Evolutionary conservation across 2,797 vertebrate genomes (phyloP), one percentile per base, ranked within the genome.

Genomic region (Telmatherina bonti): DNA sequence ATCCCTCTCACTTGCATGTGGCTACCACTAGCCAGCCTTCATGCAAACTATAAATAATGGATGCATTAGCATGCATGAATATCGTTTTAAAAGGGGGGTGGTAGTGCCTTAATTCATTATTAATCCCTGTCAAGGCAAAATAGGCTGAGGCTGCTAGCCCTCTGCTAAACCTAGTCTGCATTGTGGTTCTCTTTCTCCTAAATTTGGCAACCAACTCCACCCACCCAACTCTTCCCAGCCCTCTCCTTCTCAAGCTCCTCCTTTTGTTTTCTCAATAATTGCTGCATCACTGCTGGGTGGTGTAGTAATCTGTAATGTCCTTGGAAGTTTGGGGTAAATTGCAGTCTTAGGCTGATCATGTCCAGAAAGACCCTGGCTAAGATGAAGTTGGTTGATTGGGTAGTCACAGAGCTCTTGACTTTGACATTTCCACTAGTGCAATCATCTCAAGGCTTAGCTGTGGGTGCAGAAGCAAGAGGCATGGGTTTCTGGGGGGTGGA

Each of bases 21-120:
- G 84, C 89, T 86, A 90, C 79, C 81, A 85, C 86, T 84, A 89
- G 86, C 84, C 78, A 89, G 80, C 89, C 87, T 88, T 76, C 75
- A 77, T 88, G 90, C 88, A 85, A 85, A 87, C 82, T 86, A 93
- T 95, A 94, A 95, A 95, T 95, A 95, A 95, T 94, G 90, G 87
- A 95, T 93, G 88, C 92, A 94, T 95, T 94, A 94, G 91, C 91
- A 94, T 93, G 93, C 93, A 91, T 93, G 93, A 91, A 93, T 94
- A 92, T 94, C 85, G 92, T 94, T 94, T 94, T 92, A 76, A 81
- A 80, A 64, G 84, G 81, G 79, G 79, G 87, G 87, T 56, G 79
- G 84, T 89, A 72, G 86, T 84, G 84, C 87, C 81, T 86, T 94
- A 91, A 94, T 95, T 94, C 89, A 95, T 94, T 95, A 95, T 94